A percentile compares a stretch with the other conserved stretches of the same genome.
Conservation (phyloP, 2,113 vertebrate species). For the Lanius ludovicianus region DNA sequence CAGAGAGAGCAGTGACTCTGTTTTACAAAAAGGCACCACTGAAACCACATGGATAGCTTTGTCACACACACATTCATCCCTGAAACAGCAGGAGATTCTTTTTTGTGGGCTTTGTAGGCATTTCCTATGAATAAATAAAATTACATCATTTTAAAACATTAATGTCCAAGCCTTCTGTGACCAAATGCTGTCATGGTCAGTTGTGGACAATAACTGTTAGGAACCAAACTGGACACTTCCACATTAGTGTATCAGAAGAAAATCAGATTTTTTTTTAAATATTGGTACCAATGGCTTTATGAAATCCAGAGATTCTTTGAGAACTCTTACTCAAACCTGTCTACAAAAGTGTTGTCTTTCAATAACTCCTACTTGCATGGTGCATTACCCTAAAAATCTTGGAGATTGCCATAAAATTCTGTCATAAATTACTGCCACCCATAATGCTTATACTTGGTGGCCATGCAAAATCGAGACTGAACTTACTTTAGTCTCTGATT, state of each 20-base stretch:
- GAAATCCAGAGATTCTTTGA: neutral
- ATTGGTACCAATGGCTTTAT: neutral
- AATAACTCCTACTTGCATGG: neutral
- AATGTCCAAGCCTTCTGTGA: neutral
- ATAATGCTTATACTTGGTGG: neutral
- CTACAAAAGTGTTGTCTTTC: neutral
- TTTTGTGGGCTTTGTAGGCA: neutral
- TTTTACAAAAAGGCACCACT: neutral
- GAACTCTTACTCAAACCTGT: neutral
- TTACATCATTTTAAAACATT: neutral
- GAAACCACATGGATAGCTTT: neutral
- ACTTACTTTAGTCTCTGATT: neutral
- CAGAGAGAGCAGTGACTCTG: neutral
- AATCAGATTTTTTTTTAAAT: neutral
- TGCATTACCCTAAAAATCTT: neutral
- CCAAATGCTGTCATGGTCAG: neutral
- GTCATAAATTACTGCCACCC: neutral
- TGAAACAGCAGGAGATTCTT: neutral
- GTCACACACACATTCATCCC: neutral
- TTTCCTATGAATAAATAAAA: neutral
- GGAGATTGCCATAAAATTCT: neutral
- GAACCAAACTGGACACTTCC: neutral
- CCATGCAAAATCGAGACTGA: neutral
- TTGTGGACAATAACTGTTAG: neutral
- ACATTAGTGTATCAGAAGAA: neutral